phyloP scores from a whole-genome alignment of 2,797 vertebrate species.

The Danio tinwini region DNA sequence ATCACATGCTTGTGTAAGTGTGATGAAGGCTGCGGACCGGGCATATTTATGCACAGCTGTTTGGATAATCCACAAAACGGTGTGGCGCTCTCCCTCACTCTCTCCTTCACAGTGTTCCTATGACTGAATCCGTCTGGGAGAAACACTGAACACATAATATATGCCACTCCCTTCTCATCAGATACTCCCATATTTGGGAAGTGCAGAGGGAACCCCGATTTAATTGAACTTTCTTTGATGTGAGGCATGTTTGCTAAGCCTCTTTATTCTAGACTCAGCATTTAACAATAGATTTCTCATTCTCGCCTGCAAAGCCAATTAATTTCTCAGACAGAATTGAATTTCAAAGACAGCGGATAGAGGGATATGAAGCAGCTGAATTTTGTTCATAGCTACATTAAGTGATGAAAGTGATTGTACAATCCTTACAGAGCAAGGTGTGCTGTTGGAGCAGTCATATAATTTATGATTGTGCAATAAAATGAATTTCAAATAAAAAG shows the following conservation, averaged over 20 bases:
- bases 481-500: not conserved
- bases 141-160: slow-evolving; percentile 55
- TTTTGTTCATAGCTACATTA: slow-evolving; percentile 21
- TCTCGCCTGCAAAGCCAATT: slow-evolving; percentile 70
- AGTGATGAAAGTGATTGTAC: slow-evolving; percentile 21
- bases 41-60: slow-evolving; percentile 14
- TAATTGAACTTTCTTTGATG: slow-evolving; percentile 70
- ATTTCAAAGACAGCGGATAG: slow-evolving; percentile 61
- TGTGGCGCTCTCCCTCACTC: not conserved
- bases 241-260: slow-evolving; percentile 60
- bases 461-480: not conserved
- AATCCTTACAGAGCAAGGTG: not conserved
- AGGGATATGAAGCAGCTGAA: slow-evolving; percentile 31
- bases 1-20: slow-evolving; percentile 24
- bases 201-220: slow-evolving; percentile 49
- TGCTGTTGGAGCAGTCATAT: not conserved
- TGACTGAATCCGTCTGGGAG: slow-evolving; percentile 28
- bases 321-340: slow-evolving; percentile 58
- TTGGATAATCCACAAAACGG: not conserved
- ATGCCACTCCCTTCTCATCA: slow-evolving; percentile 32
- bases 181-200: slow-evolving; percentile 12
- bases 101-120: not conserved
- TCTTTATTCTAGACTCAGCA: slow-evolving; percentile 64
- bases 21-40: not conserved
- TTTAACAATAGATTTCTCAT: slow-evolving; percentile 63